phyloP scores from a whole-genome alignment of 2,113 vertebrate genomes.

The Phrynosoma blainvillii region DNA sequence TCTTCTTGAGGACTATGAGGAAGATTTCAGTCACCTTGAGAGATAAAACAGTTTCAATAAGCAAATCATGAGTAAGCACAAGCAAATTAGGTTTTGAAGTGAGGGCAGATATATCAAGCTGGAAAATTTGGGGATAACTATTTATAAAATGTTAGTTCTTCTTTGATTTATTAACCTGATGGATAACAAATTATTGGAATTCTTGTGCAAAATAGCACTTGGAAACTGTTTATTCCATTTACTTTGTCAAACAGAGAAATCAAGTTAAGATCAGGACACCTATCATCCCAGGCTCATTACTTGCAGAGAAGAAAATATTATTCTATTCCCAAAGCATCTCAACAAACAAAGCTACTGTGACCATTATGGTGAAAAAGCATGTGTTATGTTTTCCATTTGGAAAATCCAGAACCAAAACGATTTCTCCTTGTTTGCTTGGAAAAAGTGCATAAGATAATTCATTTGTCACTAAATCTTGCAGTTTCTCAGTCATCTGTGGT shows the following conservation, averaged over 20 bases:
- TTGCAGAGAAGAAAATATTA: background rate
- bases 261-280: slow-evolving; percentile 7
- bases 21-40: background rate
- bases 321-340: background rate
- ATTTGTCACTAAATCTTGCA: background rate
- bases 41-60: slow-evolving; percentile 30
- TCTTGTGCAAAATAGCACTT: background rate
- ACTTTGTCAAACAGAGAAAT: background rate
- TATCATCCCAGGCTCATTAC: fast-evolving
- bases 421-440: background rate
- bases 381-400: background rate
- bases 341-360: background rate
- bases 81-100: background rate
- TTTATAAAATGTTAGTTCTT: slow-evolving; percentile 20
- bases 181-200: background rate
- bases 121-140: background rate
- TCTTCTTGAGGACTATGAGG: slow-evolving; percentile 18
- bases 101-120: background rate
- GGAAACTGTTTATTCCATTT: background rate
- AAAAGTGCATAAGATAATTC: background rate
- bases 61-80: background rate
- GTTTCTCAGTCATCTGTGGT: background rate
- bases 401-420: background rate
- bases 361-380: background rate
- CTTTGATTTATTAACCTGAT: background rate